Base-by-base conservation (phyloP, 2,888 invertebrate species). In the Eledone cirrhosa region DNA sequence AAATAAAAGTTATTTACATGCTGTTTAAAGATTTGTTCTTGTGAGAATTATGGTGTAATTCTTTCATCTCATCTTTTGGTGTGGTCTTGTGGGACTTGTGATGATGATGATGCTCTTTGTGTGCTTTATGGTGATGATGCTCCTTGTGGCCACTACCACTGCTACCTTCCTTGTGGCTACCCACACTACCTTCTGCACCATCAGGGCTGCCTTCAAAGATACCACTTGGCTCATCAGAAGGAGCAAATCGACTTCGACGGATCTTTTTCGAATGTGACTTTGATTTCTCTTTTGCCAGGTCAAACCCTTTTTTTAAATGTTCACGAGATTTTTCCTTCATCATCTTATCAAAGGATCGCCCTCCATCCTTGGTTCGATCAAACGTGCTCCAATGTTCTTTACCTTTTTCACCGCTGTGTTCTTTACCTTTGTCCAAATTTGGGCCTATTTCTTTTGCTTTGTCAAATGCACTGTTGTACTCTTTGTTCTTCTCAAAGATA, bases 61-160 rank as follows among this genome's bases (percentile, higher is more conserved):
- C 82, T 27, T 80, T 78, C 11, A 77, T 75, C 47, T 79, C 79
- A 33, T 80, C 72, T 19, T 81, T 78, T 48, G 82, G 80, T 77
- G 84, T 82, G 77, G 83, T 82, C 76, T 84, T 85, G 53, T 85
- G 84, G 31, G 84, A 81, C 41, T 85, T 85, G 74, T 86, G 86
- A 78, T 83, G 84, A 48, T 83, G 83, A 65, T 83, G 81, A 53
- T 82, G 78, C 19, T 79, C 80, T 53, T 79, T 78, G 31, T 72
- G 59, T 41, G 69, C 75, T 59, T 82, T 79, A 77, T 79, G 77
- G 29, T 80, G 76, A 29, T 77, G 67, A 24, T 79, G 78, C 69
- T 84, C 83, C 53, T 84, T 83, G 59, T 81, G 77, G 7, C 41
- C 76, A 53, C 79, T 77, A 24, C 69, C 47, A 48, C 63, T 59